A percentile compares a stretch with the other conserved stretches of the same genome.
These are phyloP conservation scores for Matsumyia berberina DNA, from an alignment of 2,888 invertebrate genomes.

Conservation along the genomic window DNA sequence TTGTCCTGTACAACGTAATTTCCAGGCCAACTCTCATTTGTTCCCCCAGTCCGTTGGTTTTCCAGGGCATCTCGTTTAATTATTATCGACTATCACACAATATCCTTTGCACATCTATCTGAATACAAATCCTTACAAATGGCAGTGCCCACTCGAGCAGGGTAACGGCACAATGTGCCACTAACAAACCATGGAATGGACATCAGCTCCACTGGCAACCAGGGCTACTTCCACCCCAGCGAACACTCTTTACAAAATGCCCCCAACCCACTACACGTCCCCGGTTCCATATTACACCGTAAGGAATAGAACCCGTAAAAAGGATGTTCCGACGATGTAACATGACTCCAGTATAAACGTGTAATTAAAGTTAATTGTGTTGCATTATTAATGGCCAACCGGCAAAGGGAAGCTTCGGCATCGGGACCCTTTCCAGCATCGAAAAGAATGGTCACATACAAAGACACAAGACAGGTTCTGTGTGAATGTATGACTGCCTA, in stretches of 20 bases:
- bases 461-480: constrained; percentile 34
- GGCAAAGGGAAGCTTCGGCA: constrained; percentile 43
- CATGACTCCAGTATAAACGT: constrained; percentile 77
- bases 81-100: constrained; percentile 62
- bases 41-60: constrained; percentile 23
- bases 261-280: constrained; percentile 1
- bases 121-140: constrained; percentile 72
- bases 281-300: constrained; percentile 51
- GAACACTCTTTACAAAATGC: constrained; percentile 54
- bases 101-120: constrained; percentile 65
- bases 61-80: constrained; percentile 63
- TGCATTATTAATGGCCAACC: constrained; percentile 76
- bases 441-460: constrained; percentile 60
- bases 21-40: constrained; percentile 14
- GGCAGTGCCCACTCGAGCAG: constrained; percentile 60
- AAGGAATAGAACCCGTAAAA: constrained; percentile 70
- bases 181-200: constrained; percentile 52
- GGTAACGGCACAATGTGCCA: constrained; percentile 43
- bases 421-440: constrained; percentile 16
- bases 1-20: constrained; percentile 24
- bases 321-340: constrained; percentile 74
- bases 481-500: not conserved
- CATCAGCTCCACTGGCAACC: constrained; percentile 20
- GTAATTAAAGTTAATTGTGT: constrained; percentile 77
- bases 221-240: constrained; percentile 51